Evolutionary conservation across 1,140 invertebrate genomes (phyloP), one percentile per base, ranked within the genome.

Genomic region (Elysia chlorotica): DNA sequence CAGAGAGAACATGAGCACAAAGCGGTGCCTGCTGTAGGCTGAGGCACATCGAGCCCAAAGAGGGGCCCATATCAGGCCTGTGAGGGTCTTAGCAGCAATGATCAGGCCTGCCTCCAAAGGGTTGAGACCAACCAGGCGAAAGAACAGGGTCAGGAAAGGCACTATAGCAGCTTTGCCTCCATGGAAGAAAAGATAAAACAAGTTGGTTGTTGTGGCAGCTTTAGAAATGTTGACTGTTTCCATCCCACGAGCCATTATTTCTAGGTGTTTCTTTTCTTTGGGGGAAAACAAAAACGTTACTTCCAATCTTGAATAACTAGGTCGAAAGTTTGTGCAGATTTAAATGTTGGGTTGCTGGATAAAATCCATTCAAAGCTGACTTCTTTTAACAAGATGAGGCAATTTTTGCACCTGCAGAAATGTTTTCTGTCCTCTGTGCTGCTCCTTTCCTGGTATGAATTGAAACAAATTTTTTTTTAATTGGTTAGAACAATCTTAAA

Each of bases 111-210:
- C 81, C 65, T 85, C 78, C 38, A 78, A 77, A 2, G 85, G 82
- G 57, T 75, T 75, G 28, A 86, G 73, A 63, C 85, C 85, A 28
- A 86, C 41, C 3, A 80, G 63, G 37, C 83, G 78, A n/a, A 83
- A 80, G 65, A 83, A 85, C 21, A 86, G 62, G 23, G 85, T 83
- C 28, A 86, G 75, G 72, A 85, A 86, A 48, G 85, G 85, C 25
- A 86, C 69, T 17, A 86, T 72, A 59, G 81, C 82, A 38, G 82
- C 76, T 76, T 85, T 84, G 25, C 76, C 81, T n/a, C 82, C 83
- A 70, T 83, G 76, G 65, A 83, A 80, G 28, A 84, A 81, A 53
- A 86, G 79, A 61, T 82, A 78, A 73, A 83, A 86, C 19, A 82
- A 63, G 63, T 86, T 85, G 62, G 82, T 84, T 10, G 80, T 56